Conservation (phyloP, 2,113 vertebrate genomes). For the Sula dactylatra region DNA sequence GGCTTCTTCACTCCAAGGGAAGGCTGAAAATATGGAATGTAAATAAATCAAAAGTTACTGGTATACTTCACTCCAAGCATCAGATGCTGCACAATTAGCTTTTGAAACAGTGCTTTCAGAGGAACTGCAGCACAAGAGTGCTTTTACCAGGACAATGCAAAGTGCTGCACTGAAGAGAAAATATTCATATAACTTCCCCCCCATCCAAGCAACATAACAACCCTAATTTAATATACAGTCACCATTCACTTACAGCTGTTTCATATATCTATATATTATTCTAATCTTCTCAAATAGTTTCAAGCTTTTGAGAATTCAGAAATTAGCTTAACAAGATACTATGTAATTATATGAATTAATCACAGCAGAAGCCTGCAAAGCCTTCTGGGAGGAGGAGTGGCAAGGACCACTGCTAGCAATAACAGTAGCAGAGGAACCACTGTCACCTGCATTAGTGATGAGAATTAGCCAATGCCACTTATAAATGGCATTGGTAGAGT, state of each 20-base stretch:
- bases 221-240: neutral
- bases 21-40: conserved; percentile 57
- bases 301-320: neutral
- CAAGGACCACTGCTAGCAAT: neutral
- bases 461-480: neutral
- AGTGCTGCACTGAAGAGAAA: neutral
- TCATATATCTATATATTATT: neutral
- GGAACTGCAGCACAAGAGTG: neutral
- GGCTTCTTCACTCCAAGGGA: conserved; percentile 86
- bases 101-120: neutral
- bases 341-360: neutral
- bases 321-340: neutral
- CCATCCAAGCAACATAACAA: neutral
- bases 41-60: neutral
- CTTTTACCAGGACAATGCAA: neutral
- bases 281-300: neutral
- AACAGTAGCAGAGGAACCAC: neutral
- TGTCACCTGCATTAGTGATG: neutral
- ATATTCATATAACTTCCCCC: neutral
- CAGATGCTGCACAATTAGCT: neutral
- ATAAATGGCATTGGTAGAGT: neutral
- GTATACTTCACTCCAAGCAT: neutral
- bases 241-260: neutral
- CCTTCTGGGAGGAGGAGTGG: neutral
- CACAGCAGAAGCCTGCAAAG: neutral